phyloP scores from a whole-genome alignment of 2,888 invertebrate genomes.

The Macaria liturata region DNA sequence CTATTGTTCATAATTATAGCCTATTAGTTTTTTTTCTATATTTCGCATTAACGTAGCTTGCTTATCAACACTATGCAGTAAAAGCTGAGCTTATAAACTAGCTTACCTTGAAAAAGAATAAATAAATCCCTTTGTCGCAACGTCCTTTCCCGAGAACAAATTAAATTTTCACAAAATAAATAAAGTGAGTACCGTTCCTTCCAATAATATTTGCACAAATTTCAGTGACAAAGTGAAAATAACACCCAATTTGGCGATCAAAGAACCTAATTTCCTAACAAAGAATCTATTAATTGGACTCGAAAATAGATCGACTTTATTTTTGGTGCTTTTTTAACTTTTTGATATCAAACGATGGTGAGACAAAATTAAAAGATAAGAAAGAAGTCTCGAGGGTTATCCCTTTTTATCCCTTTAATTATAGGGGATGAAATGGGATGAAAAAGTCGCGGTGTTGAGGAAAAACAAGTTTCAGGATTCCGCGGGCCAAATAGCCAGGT shows the following conservation, averaged over 20 bases:
- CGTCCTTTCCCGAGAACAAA: no score
- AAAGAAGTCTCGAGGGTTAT: constrained; percentile 9
- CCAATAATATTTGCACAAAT: constrained; percentile 8
- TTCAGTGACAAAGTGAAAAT: constrained; percentile 11
- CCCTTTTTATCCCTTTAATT: constrained; percentile 19
- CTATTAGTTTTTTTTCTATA: no score
- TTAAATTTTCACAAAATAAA: constrained; percentile 3
- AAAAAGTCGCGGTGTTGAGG: constrained; percentile 14
- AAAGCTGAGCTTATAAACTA: no score
- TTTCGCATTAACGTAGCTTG: no score
- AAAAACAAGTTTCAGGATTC: constrained; percentile 20
- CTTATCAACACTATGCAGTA: no score
- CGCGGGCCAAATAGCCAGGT: constrained; percentile 7
- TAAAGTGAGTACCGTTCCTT: constrained; percentile 2
- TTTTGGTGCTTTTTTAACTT: constrained; percentile 7
- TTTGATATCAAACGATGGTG: constrained; percentile 15
- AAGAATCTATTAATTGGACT: constrained; percentile 16
- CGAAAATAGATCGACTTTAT: constrained; percentile 1
- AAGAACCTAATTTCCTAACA: constrained; percentile 17
- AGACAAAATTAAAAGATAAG: constrained; percentile 27
- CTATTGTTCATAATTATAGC: no score
- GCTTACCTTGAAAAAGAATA: no score
- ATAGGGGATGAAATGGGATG: constrained; percentile 16
- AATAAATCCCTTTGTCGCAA: no score
- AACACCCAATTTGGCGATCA: constrained; percentile 14